Evolutionary conservation across 1,140 invertebrate species (phyloP), one percentile per base, ranked within the genome.

Genomic region (Drosophila pectinifera): DNA sequence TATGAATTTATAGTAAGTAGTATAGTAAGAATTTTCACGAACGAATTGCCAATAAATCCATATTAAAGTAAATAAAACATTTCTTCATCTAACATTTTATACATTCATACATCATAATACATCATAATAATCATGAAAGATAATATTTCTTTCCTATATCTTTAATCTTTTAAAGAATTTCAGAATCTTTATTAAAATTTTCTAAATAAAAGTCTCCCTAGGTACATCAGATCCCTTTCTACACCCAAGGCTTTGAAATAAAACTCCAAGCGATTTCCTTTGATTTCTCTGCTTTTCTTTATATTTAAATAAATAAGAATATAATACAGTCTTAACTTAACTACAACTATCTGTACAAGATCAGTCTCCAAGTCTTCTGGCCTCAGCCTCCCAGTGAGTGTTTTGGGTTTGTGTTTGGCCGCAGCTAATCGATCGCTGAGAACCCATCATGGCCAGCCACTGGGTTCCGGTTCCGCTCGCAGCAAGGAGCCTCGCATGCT

Each of bases 361-460:
- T 86, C 82, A 82, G 82, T 86, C 82, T 86, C 83, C 82, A 86
- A 83, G 75, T 49, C 34, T 55, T 39, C 38, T 53, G 38, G 42
- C 34, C 38, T 72, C 59, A 41, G 36, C 55, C 43, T 69, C 45
- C 57, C 48, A 16, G 55, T 46, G 24, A 26, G 42, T 62, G 42
- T 63, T 46, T 55, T 73, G 64, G 38, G 43, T 54, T 45, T 45
- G 59, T 53, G 63, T 48, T 48, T 63, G 63, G 54, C 73, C 74
- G 74, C 74, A 67, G 65, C 86, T 86, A 83, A 86, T 83, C 83
- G 82, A 83, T 78, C 80, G 72, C 72, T 72, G 64, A 57, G 67
- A 83, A 88, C 83, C 83, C 84, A 88, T 88, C 72, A 88, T 89
- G 83, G 83, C 83, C 83, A 88, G 83, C 84, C 84, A 89, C 80